phyloP scores from a whole-genome alignment of 1,140 invertebrate species.

The Micrasema longulum region DNA sequence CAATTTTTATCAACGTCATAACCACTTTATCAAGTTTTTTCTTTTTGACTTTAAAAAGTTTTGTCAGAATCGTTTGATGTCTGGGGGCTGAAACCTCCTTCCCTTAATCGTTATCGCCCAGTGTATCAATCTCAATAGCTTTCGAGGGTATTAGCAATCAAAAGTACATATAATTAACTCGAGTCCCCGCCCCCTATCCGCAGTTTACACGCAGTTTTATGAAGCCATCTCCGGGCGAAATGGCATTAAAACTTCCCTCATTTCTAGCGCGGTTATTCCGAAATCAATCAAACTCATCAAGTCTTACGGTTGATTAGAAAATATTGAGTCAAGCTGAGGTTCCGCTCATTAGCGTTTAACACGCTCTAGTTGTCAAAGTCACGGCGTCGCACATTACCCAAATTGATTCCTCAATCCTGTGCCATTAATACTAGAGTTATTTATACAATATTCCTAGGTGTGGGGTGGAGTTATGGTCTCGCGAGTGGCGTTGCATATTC shows the following conservation, averaged over 20 bases:
- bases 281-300: conserved; percentile 37
- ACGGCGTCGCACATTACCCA: not conserved
- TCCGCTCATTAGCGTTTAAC: conserved; percentile 35
- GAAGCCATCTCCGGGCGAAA: conserved; percentile 11
- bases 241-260: conserved; percentile 33
- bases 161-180: conserved; percentile 24
- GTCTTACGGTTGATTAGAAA: conserved; percentile 33
- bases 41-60: too few species aligned
- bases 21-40: too few species aligned
- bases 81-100: not conserved
- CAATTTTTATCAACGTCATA: too few species aligned
- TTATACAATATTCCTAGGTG: too few species aligned
- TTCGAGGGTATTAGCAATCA: conserved; percentile 19
- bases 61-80: not conserved
- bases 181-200: conserved; percentile 1
- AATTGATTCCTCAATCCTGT: too few species aligned
- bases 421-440: too few species aligned
- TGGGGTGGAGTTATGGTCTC: too few species aligned
- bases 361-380: conserved; percentile 35
- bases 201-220: conserved; percentile 36
- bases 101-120: conserved; percentile 5
- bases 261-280: conserved; percentile 30
- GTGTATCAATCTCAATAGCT: not conserved
- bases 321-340: conserved; percentile 20
- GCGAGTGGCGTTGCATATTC: too few species aligned